Percentiles rank a stretch among this genome's conserved stretches.
Evolutionary conservation across 2,888 invertebrate genomes (phyloP).

Genomic region (Platerodrilus igneus): DNA sequence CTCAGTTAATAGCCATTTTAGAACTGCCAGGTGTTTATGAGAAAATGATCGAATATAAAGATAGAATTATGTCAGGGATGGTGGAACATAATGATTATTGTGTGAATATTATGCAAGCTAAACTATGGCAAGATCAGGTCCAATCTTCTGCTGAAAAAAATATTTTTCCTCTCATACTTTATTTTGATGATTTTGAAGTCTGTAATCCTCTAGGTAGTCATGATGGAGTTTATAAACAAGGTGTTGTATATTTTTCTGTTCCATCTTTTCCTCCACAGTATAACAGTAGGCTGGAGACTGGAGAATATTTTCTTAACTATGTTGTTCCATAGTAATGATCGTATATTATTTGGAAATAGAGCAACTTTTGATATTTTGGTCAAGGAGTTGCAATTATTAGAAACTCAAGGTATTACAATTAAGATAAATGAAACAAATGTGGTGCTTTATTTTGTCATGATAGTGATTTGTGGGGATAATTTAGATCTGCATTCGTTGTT

Average conservation of each 20-base stretch:
- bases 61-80: neutral
- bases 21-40: slow-evolving; percentile 6
- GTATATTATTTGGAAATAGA: slow-evolving; percentile 1
- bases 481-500: slow-evolving; percentile 5
- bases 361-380: neutral
- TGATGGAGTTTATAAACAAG: slow-evolving; percentile 8
- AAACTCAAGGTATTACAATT: slow-evolving; percentile 2
- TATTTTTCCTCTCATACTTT: slow-evolving; percentile 4
- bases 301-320: slow-evolving; percentile 6
- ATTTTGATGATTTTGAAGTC: slow-evolving; percentile 10
- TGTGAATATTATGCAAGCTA: slow-evolving; percentile 2
- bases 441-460: neutral
- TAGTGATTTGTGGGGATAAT: slow-evolving; percentile 7
- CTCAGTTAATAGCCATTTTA: slow-evolving; percentile 4
- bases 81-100: neutral
- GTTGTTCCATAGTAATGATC: slow-evolving; percentile 2
- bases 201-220: slow-evolving; percentile 10
- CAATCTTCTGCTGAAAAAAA: neutral
- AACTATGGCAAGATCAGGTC: neutral
- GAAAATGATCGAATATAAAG: neutral
- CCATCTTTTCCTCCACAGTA: slow-evolving; percentile 5
- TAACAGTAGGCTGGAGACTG: neutral
- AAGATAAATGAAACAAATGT: neutral
- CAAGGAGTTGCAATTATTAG: slow-evolving; percentile 3
- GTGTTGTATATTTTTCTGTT: slow-evolving; percentile 6